These are phyloP conservation scores for Aphidoletes aphidimyza DNA, from an alignment of 2,888 invertebrate genomes.

Conservation along the genomic window DNA sequence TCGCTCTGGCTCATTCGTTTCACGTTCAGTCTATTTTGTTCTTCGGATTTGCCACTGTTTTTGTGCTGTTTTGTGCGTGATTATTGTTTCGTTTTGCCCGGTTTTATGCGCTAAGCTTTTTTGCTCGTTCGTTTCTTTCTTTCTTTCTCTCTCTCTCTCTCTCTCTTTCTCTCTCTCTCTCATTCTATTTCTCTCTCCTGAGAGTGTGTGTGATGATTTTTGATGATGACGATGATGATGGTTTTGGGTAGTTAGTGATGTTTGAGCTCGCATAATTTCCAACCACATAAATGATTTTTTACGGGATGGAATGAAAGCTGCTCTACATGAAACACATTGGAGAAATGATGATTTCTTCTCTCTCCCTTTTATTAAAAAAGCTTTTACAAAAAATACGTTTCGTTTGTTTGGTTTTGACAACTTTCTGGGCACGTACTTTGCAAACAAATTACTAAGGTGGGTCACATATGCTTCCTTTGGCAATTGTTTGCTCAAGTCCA, in stretches of 20 bases:
- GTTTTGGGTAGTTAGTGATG: neutral
- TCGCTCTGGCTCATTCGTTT: neutral
- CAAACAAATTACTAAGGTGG: neutral
- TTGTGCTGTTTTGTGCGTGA: conserved; percentile 6
- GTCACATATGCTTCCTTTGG: neutral
- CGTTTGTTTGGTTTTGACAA: neutral
- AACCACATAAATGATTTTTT: neutral
- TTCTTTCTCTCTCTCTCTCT: neutral
- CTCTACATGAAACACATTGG: neutral
- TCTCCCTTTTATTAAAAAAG: too few relatives aligned
- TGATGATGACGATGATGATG: neutral
- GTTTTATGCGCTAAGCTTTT: conserved; percentile 3
- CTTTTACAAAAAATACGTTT: neutral
- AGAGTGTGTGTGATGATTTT: neutral
- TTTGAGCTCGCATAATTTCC: neutral
- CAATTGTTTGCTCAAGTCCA: neutral
- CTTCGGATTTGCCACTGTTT: conserved; percentile 31
- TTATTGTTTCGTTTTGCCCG: neutral
- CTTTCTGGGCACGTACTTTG: conserved; percentile 20
- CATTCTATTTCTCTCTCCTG: too few relatives aligned
- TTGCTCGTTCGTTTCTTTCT: neutral
- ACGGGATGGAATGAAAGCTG: too few relatives aligned
- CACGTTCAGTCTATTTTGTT: too few relatives aligned
- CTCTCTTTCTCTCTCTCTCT: neutral
- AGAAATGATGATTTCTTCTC: conserved; percentile 22